These are phyloP conservation scores for Syrrhaptes paradoxus DNA, from an alignment of 2,113 vertebrate genomes.

Conservation along the genomic window DNA sequence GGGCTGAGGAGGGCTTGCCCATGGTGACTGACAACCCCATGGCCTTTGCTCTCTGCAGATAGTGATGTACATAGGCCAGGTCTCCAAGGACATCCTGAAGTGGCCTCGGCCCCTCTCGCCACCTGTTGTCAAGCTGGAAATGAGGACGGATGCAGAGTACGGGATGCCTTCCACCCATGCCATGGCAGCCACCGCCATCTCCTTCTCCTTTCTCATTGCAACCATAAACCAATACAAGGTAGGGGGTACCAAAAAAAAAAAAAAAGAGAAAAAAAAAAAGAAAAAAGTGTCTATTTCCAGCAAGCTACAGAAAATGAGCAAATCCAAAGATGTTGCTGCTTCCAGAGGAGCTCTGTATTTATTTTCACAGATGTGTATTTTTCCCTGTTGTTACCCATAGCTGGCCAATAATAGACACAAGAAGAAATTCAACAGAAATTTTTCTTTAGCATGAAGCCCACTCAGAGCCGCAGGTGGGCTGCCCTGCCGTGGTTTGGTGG, in stretches of 20 bases:
- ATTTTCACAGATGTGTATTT: not conserved
- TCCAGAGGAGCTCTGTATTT: not conserved
- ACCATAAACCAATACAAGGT: constrained; percentile 88
- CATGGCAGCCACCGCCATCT: constrained; percentile 92
- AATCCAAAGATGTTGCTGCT: not conserved
- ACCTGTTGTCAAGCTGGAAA: constrained; percentile 91
- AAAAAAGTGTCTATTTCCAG: not conserved
- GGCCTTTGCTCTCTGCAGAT: constrained; percentile 75
- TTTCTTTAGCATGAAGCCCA: accelerated
- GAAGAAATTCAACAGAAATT: not conserved
- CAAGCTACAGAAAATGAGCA: not conserved
- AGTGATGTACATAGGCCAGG: constrained; percentile 96
- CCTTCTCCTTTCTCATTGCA: constrained; percentile 87
- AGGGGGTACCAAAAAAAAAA: not conserved
- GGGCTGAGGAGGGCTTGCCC: not conserved
- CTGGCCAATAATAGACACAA: not conserved
- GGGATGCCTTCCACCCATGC: constrained; percentile 96
- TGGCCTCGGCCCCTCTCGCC: constrained; percentile 90
- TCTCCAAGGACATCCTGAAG: constrained; percentile 92
- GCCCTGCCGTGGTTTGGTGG: not conserved
- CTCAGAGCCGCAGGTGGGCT: not conserved
- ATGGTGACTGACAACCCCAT: not conserved
- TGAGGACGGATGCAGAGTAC: constrained; percentile 83
- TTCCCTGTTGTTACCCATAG: not conserved
- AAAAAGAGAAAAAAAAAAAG: too few species aligned